Conservation (phyloP, 2,113 vertebrate genomes). For the Conger conger region DNA sequence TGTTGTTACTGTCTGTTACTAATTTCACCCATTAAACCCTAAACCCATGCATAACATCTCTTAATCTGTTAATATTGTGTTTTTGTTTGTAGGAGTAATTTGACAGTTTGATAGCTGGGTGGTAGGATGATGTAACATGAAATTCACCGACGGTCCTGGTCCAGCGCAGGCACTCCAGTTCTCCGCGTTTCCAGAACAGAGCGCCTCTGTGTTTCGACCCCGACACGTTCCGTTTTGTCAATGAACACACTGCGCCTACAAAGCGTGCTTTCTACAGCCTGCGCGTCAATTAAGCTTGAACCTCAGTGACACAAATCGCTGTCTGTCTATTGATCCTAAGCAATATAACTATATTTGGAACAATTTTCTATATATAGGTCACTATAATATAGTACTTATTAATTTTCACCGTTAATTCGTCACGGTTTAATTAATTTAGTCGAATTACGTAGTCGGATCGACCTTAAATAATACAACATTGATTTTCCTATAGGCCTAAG, state of each 20-base stretch:
- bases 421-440: no score
- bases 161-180: neutral
- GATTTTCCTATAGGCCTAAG: no score
- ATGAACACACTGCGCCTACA: neutral
- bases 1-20: neutral
- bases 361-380: neutral
- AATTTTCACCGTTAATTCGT: neutral
- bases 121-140: neutral
- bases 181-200: constrained; percentile 12
- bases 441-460: no score
- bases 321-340: constrained; percentile 4
- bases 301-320: neutral
- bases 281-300: neutral
- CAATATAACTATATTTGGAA: constrained; percentile 4
- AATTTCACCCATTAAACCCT: neutral
- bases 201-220: constrained; percentile 16
- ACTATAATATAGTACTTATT: neutral
- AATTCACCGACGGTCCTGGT: neutral
- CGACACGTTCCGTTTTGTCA: constrained; percentile 28
- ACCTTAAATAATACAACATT: no score
- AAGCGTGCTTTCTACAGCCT: constrained; percentile 14
- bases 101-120: neutral
- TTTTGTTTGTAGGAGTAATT: neutral
- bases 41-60: neutral
- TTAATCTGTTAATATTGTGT: neutral